Evolutionary conservation across 1,140 invertebrate genomes (phyloP), one percentile per base, ranked within the genome.

Genomic region (Batillaria attramentaria): DNA sequence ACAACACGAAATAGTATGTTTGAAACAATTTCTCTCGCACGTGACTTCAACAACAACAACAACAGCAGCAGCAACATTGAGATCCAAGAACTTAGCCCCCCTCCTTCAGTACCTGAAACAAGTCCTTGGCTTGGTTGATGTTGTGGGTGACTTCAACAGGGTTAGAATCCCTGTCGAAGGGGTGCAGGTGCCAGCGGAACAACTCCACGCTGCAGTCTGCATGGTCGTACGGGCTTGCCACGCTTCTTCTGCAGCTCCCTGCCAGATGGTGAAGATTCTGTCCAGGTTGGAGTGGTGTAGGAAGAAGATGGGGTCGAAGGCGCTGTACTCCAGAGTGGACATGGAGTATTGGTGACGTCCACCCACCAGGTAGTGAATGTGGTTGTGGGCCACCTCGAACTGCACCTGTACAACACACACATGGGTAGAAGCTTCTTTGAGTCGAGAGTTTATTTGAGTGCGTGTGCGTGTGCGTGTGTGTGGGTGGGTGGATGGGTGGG

Each of bases 331-430:
- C 46, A 84, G 76, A 43, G 66, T 78, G 41, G 83, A 84, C 77
- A 84, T 77, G 35, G 81, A 82, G 60, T 79, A 78, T 4, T 37
- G 72, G 77, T 77, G 68, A n/a, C 74, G 33, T 2, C 83, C 83
- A 31, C 83, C 83, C n/a, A 82, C 81, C 62, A 84, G 77, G 75
- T 77, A 84, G 77, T 84, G 83, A 66, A 84, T 82, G 60, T 77
- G 60, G 73, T 82, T 84, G 79, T 84, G 83, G 62, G 79, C 79
- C 5, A 84, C 54, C 72, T 84, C 83, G 75, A 82, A 82, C 81
- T 84, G 83, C 20, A 80, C 68, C 68, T 70, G 68, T 50, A 13
- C 8, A 24, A 24, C 10, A 50, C 46, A 50, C n/a, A n/a, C n/a
- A n/a, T n/a, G n/a, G n/a, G n/a, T n/a, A n/a, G n/a, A n/a, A n/a